These are phyloP conservation scores for Adrianichthys oophorus DNA, from an alignment of 2,797 vertebrate genomes.

Conservation along the genomic window DNA sequence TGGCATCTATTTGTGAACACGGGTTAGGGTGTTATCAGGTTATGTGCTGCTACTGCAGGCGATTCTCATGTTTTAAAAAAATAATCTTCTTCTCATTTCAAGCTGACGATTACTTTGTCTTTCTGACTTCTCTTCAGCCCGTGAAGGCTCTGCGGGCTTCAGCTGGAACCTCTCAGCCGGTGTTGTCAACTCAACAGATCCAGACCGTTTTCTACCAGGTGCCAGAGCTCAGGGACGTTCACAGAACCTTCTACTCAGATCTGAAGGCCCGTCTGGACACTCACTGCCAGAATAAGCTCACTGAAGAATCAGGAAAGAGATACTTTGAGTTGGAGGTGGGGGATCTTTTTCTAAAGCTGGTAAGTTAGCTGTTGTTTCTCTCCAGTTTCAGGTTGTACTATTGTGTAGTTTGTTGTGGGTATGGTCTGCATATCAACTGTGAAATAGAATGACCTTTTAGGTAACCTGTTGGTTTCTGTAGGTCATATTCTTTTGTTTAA, in stretches of 20 bases:
- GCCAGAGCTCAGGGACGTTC: conserved; percentile 76
- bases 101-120: neutral
- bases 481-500: no score
- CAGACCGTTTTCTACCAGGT: conserved; percentile 80
- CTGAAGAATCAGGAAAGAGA: neutral
- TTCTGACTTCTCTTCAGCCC: conserved; percentile 53
- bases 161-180: conserved; percentile 79
- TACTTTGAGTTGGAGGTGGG: conserved; percentile 64
- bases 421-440: no score
- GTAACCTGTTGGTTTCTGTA: no score
- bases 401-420: no score
- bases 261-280: conserved; percentile 59
- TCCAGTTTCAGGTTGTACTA: neutral
- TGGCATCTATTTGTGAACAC: no score
- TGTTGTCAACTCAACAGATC: conserved; percentile 74
- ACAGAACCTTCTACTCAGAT: conserved; percentile 65
- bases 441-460: no score
- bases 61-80: neutral
- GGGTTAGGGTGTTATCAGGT: no score
- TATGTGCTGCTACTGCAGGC: no score
- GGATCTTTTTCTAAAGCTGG: conserved; percentile 78
- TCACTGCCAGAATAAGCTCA: neutral
- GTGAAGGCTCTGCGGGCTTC: conserved; percentile 79
- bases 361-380: conserved; percentile 24
- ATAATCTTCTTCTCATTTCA: rapidly evolving